phyloP scores from a whole-genome alignment of 2,888 invertebrate species.

The Eupithecia tripunctaria region DNA sequence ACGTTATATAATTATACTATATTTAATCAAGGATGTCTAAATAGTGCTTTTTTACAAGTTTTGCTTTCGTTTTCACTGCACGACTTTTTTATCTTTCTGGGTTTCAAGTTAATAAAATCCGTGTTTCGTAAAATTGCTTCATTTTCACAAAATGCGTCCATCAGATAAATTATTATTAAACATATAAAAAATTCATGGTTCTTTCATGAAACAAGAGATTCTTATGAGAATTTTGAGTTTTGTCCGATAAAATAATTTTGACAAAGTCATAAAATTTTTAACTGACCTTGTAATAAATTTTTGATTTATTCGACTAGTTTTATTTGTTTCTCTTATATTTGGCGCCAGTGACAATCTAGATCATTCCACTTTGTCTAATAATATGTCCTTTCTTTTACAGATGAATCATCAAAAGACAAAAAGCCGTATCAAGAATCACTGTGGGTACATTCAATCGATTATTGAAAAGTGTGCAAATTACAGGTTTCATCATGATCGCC shows the following conservation, averaged over 20 bases:
- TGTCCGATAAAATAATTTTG: neutral
- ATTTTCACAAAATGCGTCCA: constrained; percentile 32
- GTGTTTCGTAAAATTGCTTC: constrained; percentile 26
- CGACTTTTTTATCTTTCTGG: constrained; percentile 25
- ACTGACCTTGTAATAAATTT: neutral
- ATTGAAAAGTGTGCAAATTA: constrained; percentile 75
- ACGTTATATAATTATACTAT: no score
- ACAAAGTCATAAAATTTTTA: neutral
- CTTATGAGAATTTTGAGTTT: neutral
- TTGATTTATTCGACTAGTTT: neutral
- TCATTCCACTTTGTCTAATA: no score
- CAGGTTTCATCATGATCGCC: constrained; percentile 59
- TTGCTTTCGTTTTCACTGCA: constrained; percentile 8
- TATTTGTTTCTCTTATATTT: neutral
- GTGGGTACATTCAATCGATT: constrained; percentile 54
- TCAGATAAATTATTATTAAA: constrained; percentile 28
- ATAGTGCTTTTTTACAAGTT: neutral
- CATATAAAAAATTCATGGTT: neutral
- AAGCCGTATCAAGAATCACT: constrained; percentile 29
- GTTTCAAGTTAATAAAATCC: constrained; percentile 17
- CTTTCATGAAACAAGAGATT: no score
- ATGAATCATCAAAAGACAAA: constrained; percentile 12
- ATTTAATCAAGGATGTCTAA: neutral
- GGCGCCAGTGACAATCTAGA: neutral
- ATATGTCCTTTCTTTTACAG: neutral